phyloP scores from a whole-genome alignment of 2,888 invertebrate genomes.

The Leptopilina drosophilae region DNA sequence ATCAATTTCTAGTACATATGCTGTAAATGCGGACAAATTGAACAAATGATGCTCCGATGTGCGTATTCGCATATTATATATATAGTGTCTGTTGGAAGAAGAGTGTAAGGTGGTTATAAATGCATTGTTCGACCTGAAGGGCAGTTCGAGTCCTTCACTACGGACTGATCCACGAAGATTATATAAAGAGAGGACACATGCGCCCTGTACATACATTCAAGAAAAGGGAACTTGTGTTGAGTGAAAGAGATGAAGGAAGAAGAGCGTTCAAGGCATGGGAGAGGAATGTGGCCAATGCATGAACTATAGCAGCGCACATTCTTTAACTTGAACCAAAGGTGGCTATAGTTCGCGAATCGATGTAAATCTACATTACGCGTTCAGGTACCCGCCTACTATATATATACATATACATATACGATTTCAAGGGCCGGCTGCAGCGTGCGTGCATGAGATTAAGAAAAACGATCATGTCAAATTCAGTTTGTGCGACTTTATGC shows the following conservation, averaged over 20 bases:
- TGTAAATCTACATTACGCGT: conserved; percentile 40
- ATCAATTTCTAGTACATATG: background rate
- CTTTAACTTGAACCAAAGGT: conserved; percentile 63
- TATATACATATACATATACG: background rate
- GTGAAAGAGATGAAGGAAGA: conserved; percentile 65
- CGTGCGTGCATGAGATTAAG: conserved; percentile 40
- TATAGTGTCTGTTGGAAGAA: background rate
- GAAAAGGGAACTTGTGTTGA: conserved; percentile 55
- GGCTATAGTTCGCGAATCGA: conserved; percentile 69
- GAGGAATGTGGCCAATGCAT: conserved; percentile 76
- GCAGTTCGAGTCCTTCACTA: conserved; percentile 39
- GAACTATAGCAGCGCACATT: conserved; percentile 74
- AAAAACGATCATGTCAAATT: conserved; percentile 38
- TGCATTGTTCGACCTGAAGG: conserved; percentile 34
- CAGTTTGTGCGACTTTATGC: conserved; percentile 40
- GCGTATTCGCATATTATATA: background rate
- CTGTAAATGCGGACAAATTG: conserved; percentile 23
- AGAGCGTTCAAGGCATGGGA: conserved; percentile 73
- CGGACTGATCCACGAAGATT: conserved; percentile 22
- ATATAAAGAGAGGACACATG: conserved; percentile 22
- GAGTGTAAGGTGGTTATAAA: conserved; percentile 17
- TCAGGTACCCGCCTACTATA: conserved; percentile 27
- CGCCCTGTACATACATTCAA: conserved; percentile 13
- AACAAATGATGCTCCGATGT: conserved; percentile 4
- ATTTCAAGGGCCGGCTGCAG: conserved; percentile 28